Percentiles rank a stretch among this genome's conserved stretches.
Conservation (phyloP, 2,113 vertebrate species). For the Lycaon pictus region DNA sequence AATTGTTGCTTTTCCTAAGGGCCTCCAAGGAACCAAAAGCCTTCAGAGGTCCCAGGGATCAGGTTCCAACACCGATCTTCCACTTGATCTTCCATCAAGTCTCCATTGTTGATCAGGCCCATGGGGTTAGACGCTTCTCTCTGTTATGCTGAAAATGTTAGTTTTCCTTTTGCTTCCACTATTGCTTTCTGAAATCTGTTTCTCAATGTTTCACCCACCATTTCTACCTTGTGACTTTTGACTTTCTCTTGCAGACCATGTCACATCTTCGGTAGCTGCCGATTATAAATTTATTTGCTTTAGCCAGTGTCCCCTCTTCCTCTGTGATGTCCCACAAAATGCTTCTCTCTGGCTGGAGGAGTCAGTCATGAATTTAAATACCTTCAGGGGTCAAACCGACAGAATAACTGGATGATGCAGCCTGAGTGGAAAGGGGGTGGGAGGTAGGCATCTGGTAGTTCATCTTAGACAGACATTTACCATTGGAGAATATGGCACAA, state of each 20-base stretch:
- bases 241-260: background rate
- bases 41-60: background rate
- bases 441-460: background rate
- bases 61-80: background rate
- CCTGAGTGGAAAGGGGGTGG: background rate
- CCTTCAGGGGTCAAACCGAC: background rate
- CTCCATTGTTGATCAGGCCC: background rate
- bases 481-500: background rate
- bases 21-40: background rate
- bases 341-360: background rate
- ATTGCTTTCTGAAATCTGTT: background rate
- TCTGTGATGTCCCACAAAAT: background rate
- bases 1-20: background rate
- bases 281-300: background rate
- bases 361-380: background rate
- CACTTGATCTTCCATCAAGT: background rate
- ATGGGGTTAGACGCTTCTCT: background rate
- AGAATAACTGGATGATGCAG: background rate
- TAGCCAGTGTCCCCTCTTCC: background rate
- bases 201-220: background rate
- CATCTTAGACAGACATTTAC: background rate
- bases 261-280: background rate
- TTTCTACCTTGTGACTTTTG: background rate
- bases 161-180: background rate
- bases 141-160: background rate